Evolutionary conservation across 2,797 vertebrate species (phyloP), one percentile per base, ranked within the genome.

Genomic region (Acropternis orthonyx): DNA sequence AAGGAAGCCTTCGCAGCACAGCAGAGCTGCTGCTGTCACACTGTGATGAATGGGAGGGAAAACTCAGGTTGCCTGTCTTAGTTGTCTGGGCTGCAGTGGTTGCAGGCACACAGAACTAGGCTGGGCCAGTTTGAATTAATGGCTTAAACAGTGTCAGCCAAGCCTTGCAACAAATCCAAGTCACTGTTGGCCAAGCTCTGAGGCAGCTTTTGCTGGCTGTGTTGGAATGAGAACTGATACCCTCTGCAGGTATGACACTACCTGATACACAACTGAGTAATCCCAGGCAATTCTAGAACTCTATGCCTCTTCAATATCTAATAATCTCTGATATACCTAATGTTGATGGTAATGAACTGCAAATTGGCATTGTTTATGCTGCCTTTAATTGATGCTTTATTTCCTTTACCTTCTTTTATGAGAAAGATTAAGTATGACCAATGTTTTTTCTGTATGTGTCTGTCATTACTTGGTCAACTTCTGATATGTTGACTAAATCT

Each of bases 401-500:
- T 89, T 54, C 12, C n/a, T 76, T 85, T 59, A 20, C 26, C 30
- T 58, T 54, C 13, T 76, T 67, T 74, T 16, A 39, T 22, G 30
- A 54, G 41, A 41, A 58, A 9, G 2, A 26, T 52, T 87, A 46
- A 86, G 61, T 44, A 27, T 32, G 9, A 21, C 39, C 16, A 23
- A 23, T 46, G 28, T 11, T 61, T 85, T 55, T 89, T 63, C n/a
- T 85, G 39, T 16, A 3, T 36, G 3, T 78, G 3, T 59, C 1
- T 0, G 77, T 94, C 46, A 19, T 46, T 77, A 37, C 37, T 87
- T 77, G 44, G 36, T 80, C 44, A 71, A 12, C 36, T 88, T 89
- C 84, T 85, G 43, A 78, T 88, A 17, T 16, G 10, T 56, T 62
- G 59, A 63, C 51, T 91, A 61, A 82, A 87, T 87, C 94, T 51